Base-by-base conservation (phyloP, 2,797 vertebrate species). In the Oreortyx pictus region DNA sequence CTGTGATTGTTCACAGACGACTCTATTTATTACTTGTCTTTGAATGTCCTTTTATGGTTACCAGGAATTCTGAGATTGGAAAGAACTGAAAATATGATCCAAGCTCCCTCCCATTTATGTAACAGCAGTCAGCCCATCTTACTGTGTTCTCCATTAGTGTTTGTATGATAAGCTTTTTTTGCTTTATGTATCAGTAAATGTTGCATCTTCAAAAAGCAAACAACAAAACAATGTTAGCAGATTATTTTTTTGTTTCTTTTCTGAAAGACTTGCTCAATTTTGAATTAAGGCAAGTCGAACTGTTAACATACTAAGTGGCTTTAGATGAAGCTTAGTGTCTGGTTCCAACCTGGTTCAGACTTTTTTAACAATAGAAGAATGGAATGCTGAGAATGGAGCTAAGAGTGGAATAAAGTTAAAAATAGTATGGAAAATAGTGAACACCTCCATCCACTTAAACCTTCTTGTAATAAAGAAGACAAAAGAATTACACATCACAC, bases 311-410 rank as follows among this genome's bases (percentile, higher is more conserved):
- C 27, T 64, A 79, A 70, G 22, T 29, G 4, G 18, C 71, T 91
- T 94, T 74, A 77, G 44, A 41, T 76, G 74, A 60, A 88, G 22
- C 8, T 54, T 66, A 5, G 60, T 46, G 12, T 93, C 75, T 68
- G 57, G 1, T 76, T 95, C 43, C 81, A 82, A 37, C 54, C 25
- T 84, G 62, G 25, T 87, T 94, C 54, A 72, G 24, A 24, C 27
- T 79, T 54, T 17, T 52, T 78, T 24, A 71, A n/a, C 56, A 62
- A 31, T 29, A 41, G 41, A 86, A 81, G 39, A 75, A 81, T 60
- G 82, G 87, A 94, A 83, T 83, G 61, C n/a, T 77, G 54, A 83
- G 76, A 80, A 80, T 94, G 62, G 43, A 76, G 24, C 44, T 67
- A 31, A 35, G 35, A 59, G 31, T 50, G 29, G 54, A 87, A 74